phyloP scores from a whole-genome alignment of 2,888 invertebrate species.

The Iselma pallidipennis region DNA sequence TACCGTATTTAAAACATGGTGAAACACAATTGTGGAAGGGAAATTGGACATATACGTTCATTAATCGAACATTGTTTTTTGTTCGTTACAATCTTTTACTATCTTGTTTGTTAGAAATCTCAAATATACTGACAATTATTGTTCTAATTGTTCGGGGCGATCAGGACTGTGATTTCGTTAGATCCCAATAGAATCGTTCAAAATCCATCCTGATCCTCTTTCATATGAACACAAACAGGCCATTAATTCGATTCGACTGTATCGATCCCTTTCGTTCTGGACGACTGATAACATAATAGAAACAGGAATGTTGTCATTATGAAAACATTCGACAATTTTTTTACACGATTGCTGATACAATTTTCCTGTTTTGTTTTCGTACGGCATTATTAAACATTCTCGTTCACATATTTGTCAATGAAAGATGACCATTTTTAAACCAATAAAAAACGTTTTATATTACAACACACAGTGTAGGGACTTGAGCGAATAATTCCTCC shows the following conservation, averaged over 20 bases:
- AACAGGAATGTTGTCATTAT: background rate
- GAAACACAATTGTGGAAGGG: background rate
- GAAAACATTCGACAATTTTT: background rate
- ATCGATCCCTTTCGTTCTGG: background rate
- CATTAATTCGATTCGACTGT: background rate
- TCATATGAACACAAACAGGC: background rate
- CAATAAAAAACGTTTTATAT: background rate
- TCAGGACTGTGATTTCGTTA: background rate
- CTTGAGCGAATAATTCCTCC: slow-evolving; percentile 7
- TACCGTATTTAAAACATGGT: background rate
- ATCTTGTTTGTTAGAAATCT: no score
- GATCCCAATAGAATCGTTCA: background rate
- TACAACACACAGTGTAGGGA: background rate
- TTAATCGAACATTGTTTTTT: no score
- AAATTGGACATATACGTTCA: no score
- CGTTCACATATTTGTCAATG: background rate
- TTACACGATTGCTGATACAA: background rate
- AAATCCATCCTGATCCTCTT: background rate
- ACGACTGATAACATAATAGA: background rate
- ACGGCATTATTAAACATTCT: background rate
- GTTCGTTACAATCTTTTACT: no score
- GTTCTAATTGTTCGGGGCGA: background rate
- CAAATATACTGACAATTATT: no score
- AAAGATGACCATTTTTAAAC: background rate
- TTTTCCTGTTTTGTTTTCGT: background rate